phyloP scores from a whole-genome alignment of 2,113 vertebrate species.

The Emydocephalus ijimae region DNA sequence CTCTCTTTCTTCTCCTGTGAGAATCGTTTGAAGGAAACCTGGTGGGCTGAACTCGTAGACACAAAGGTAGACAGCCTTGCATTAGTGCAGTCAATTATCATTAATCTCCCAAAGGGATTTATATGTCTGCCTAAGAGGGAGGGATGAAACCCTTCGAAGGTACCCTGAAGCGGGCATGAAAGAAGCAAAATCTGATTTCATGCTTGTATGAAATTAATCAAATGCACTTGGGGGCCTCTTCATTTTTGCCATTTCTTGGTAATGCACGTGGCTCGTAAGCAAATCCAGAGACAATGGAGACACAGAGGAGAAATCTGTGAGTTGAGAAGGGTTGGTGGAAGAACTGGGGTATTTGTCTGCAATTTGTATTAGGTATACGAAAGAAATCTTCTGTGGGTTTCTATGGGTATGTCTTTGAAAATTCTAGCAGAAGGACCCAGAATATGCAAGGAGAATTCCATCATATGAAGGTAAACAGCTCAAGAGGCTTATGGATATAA shows the following conservation, averaged over 20 bases:
- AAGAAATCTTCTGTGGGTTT: neutral
- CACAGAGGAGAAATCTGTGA: neutral
- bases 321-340: neutral
- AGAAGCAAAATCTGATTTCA: conserved; percentile 44
- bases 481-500: neutral
- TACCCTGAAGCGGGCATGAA: conserved; percentile 39
- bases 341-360: neutral
- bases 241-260: neutral
- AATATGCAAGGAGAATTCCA: neutral
- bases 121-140: conserved; percentile 36
- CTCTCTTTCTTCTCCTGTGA: neutral
- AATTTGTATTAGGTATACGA: neutral
- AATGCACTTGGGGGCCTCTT: conserved; percentile 47
- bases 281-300: conserved; percentile 7
- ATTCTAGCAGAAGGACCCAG: neutral
- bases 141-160: conserved; percentile 28
- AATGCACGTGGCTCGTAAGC: conserved; percentile 11
- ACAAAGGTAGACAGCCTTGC: neutral
- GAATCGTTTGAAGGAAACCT: neutral
- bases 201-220: conserved; percentile 46
- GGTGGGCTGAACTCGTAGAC: neutral
- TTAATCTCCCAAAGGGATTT: conserved; percentile 40
- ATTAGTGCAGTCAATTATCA: conserved; percentile 20
- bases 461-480: neutral
- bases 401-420: neutral